These are phyloP conservation scores for Cuniculus paca DNA, from an alignment of 2,797 vertebrate species.

Conservation along the genomic window DNA sequence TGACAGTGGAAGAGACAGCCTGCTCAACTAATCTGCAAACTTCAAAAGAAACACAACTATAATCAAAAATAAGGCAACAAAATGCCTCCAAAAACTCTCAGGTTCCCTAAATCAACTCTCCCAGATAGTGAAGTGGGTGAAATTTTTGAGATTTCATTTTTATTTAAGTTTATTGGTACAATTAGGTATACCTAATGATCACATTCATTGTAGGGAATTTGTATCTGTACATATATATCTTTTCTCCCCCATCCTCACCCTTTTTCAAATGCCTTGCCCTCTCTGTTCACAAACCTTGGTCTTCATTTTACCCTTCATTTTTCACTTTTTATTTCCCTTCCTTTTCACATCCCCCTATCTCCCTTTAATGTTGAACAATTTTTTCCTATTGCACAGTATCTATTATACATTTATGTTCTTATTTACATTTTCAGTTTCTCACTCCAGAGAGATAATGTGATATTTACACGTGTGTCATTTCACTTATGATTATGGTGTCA, in stretches of 20 bases:
- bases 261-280: too few relatives aligned
- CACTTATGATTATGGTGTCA: too few relatives aligned
- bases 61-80: not conserved
- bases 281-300: too few relatives aligned
- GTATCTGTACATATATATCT: too few relatives aligned
- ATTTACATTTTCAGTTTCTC: not conserved
- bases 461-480: too few relatives aligned
- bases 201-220: too few relatives aligned
- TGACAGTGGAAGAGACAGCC: not conserved
- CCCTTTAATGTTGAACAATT: not conserved
- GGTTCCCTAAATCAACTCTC: not conserved
- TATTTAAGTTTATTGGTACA: not conserved
- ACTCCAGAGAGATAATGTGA: too few relatives aligned
- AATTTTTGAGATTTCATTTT: not conserved
- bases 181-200: too few relatives aligned
- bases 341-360: too few relatives aligned
- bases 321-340: too few relatives aligned
- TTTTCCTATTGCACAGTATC: not conserved
- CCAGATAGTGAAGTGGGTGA: not conserved
- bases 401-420: not conserved
- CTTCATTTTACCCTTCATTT: too few relatives aligned
- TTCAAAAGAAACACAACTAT: not conserved
- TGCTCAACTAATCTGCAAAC: not conserved
- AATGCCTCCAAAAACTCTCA: not conserved
- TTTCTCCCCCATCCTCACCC: too few relatives aligned